These are phyloP conservation scores for Zaprionus kolodkinae DNA, from an alignment of 1,140 invertebrate genomes.

Conservation along the genomic window DNA sequence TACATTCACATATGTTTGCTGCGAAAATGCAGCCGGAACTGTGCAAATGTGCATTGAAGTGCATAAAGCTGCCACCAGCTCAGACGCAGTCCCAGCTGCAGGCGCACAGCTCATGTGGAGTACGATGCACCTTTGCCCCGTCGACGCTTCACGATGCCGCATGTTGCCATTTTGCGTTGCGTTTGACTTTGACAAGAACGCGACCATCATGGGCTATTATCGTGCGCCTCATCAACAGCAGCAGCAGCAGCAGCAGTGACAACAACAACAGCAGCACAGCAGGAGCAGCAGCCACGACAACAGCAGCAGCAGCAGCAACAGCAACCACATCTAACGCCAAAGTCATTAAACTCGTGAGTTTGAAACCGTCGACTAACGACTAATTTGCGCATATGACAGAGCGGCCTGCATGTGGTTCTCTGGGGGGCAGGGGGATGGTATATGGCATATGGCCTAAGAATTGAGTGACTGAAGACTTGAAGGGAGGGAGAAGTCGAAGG, in stretches of 20 bases:
- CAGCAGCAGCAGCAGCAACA: slow-evolving; percentile 26
- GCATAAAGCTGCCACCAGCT: slow-evolving; percentile 24
- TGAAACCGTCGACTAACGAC: slow-evolving; percentile 71
- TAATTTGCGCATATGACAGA: slow-evolving; percentile 81
- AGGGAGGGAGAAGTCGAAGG: slow-evolving; percentile 13
- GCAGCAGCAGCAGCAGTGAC: slow-evolving; percentile 42
- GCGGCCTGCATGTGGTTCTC: slow-evolving; percentile 65
- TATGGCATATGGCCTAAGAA: slow-evolving; percentile 10
- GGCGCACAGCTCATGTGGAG: neutral
- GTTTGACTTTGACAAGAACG: slow-evolving; percentile 77
- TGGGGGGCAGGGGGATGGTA: neutral
- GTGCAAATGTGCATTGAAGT: slow-evolving; percentile 46
- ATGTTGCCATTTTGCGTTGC: slow-evolving; percentile 53
- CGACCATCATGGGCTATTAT: slow-evolving; percentile 77
- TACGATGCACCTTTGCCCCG: neutral
- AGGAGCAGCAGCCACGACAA: slow-evolving; percentile 10
- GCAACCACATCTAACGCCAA: slow-evolving; percentile 64
- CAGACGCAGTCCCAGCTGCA: slow-evolving; percentile 10
- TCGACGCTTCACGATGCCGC: neutral
- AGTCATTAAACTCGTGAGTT: slow-evolving; percentile 72
- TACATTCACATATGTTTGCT: slow-evolving; percentile 22
- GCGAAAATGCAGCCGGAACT: slow-evolving; percentile 42
- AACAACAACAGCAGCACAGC: slow-evolving; percentile 17
- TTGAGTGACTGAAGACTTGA: neutral
- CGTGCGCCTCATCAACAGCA: slow-evolving; percentile 74